Base-by-base conservation (phyloP, 2,797 vertebrate genomes). In the Pseudomugil tenellus region DNA sequence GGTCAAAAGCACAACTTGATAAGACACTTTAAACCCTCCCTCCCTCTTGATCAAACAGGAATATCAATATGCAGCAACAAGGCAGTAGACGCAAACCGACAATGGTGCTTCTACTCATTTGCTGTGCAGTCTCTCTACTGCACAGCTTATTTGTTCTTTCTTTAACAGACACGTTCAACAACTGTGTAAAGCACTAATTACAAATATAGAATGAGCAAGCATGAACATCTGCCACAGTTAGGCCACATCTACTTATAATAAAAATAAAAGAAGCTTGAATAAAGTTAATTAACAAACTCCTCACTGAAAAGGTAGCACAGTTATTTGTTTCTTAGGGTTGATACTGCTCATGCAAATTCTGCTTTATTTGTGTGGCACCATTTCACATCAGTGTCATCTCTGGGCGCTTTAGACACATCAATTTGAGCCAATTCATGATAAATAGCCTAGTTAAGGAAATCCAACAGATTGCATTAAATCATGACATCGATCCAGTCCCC, bases 1-100 rank as follows among this genome's bases (percentile, higher is more conserved):
- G 21, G 62, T 63, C 57, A 65, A 29, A 72, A 66, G 23, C 35
- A 58, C 69, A 77, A 62, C 14, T 52, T 68, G 46, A 28, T 29
- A 29, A 2, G 28, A 35, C 67, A 49, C 63, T 34, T 70, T 39
- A 58, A 70, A 63, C 35, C 46, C 23, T 12, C 13, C 21, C 19
- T 26, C 41, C 48, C 25, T 56, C 16, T 9, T 4, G 8, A 21
- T 63, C 46, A 48, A 48, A 31, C 41, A 57, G 51, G 37, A 5
- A 25, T 23, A 16, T 29, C 7, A 16, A 7, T 54, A 9, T 41
- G 39, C 10, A 11, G 17, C 39, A 19, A 39, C 6, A 6, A 17
- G 37, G 37, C 16, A 39, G 14, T 39, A 14, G 16, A 19, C 19
- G 16, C 39, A 41, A 41, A 41, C 39, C 1, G 16, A 37, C 37